Base-by-base conservation (phyloP, 1,140 invertebrate species). In the Drosophila malerkotliana region DNA sequence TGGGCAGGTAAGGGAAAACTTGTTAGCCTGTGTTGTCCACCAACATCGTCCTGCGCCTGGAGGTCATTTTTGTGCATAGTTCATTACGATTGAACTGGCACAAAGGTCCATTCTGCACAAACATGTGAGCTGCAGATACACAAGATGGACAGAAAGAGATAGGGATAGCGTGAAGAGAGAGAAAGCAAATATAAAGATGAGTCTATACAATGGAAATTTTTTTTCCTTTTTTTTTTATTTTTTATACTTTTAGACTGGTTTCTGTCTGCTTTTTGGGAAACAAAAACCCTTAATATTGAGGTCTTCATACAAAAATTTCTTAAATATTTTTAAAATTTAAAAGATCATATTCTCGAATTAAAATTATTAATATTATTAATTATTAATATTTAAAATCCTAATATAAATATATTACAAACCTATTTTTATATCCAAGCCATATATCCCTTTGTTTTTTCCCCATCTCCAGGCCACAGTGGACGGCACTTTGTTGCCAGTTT, bases 21-120 rank as follows among this genome's bases (percentile, higher is more conserved):
- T 84, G 80, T 84, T 84, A 72, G 73, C 63, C 62, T 55, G 73
- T 76, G 64, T 77, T 81, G 63, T 72, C 68, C 77, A 77, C 60
- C 73, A 73, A 58, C 59, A 61, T 52, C 57, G 60, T 66, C 8
- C 41, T 56, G 54, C 60, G 74, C 78, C 77, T 81, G 58, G 74
- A 85, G 78, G 82, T 78, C 82, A 81, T 72, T 87, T 81, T 75
- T 87, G 81, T 85, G 77, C 82, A 81, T 85, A 85, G 81, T 85
- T 85, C 81, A 85, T 85, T 85, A 80, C 81, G 77, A 85, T 85
- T 85, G 81, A 84, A 78, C 63, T 80, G 73, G 59, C 73, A 78
- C 74, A 81, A 87, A 81, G 82, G 77, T 82, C 55, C 51, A 57
- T 57, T 75, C 52, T 15, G 41, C 41, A 66, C 67, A 45, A 39